Evolutionary conservation across 2,888 invertebrate species (phyloP), one percentile per base, ranked within the genome.

Genomic region (Lordiphosa fenestrarum): DNA sequence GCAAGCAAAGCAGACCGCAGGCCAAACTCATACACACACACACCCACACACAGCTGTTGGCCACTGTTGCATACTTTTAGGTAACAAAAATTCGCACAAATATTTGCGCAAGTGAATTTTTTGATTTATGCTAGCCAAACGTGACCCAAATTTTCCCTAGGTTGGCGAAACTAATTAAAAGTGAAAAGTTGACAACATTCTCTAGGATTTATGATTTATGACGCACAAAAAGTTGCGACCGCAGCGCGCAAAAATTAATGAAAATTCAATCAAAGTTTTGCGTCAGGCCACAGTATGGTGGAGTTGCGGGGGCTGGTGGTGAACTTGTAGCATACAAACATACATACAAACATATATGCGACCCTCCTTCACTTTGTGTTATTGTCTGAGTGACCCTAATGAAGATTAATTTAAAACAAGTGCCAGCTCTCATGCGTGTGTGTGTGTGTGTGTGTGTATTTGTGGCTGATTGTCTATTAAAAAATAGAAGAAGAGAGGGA

Each of bases 111-210:
- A 62, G 69, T 80, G 70, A 61, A 73, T 73, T 50, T 68, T 80
- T 67, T 80, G 76, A 75, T 75, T 80, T 75, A 80, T 75, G 75
- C 57, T 42, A 44, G 36, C 46, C 23, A 37, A 48, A 56, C 48
- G 42, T 78, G 83, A 82, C 78, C 78, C 67, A 82, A 71, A 83
- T 80, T 64, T 60, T 64, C 61, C 47, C 49, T 25, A 59, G 61
- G 63, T 64, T 66, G 13, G 44, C 42, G 56, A 61, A 82, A 82
- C 78, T 78, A 78, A 78, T 78, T 78, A 78, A 78, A 78, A 78
- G 83, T 69, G 80, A 75, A 82, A 78, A 82, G 75, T 82, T 82
- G 77, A 78, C 81, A 81, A 73, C 72, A 78, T 78, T 78, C 66
- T 75, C 63, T 57, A 63, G 76, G 56, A 53, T 62, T 53, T 66